Conservation (phyloP, 2,797 vertebrate genomes). For the Leptodactylus fallax region DNA sequence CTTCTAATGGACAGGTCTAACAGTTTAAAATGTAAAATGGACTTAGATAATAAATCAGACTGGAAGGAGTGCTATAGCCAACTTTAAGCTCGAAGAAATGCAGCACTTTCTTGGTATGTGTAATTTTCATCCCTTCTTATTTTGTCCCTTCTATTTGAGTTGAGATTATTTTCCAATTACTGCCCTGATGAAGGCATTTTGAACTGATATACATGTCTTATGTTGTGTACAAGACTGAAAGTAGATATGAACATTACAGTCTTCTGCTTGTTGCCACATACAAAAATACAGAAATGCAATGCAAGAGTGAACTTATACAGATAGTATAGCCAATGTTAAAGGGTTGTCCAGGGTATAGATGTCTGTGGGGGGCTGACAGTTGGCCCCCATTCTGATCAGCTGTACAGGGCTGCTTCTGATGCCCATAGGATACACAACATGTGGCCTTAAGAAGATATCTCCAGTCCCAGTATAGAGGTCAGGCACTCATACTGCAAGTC, state of each 20-base stretch:
- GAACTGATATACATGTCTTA: neutral
- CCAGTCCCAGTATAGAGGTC: too few relatives aligned
- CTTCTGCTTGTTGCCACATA: neutral
- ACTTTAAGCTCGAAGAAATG: neutral
- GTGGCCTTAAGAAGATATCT: too few relatives aligned
- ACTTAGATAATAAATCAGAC: neutral
- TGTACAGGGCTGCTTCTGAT: too few relatives aligned
- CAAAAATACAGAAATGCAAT: neutral
- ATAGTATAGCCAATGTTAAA: too few relatives aligned
- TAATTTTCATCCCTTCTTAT: neutral
- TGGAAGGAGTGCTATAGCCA: neutral
- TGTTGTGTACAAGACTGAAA: neutral
- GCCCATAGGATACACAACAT: too few relatives aligned
- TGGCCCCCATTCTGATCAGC: too few relatives aligned
- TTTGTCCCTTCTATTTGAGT: neutral
- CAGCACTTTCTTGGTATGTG: neutral
- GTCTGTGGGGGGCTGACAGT: too few relatives aligned
- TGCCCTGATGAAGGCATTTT: neutral
- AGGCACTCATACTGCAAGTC: too few relatives aligned
- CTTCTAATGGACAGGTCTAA: neutral
- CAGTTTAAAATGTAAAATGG: neutral
- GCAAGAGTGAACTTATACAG: neutral
- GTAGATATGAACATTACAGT: neutral
- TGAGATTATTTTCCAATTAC: conserved; percentile 8
- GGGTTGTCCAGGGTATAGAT: too few relatives aligned